Percentiles rank a stretch among this genome's conserved stretches.
Evolutionary conservation across 2,797 vertebrate genomes (phyloP).

Genomic region (Alca torda): DNA sequence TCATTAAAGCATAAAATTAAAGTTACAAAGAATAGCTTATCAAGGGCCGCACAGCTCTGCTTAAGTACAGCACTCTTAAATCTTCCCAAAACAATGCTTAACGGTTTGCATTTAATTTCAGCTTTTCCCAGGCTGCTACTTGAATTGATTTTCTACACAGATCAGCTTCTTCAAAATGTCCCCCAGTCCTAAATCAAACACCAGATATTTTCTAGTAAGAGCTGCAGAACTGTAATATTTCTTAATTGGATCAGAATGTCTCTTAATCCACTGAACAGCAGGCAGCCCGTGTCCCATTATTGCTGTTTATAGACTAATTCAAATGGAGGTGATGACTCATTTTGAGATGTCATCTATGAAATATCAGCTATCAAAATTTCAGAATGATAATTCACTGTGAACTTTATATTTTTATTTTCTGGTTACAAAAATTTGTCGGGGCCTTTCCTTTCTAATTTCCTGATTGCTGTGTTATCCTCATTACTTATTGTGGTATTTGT

Average conservation of each 20-base stretch:
- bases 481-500: background rate
- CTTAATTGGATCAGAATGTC: background rate
- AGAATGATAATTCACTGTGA: background rate
- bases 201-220: background rate
- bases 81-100: constrained; percentile 16
- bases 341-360: background rate
- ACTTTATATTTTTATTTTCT: background rate
- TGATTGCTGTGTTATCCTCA: background rate
- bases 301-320: background rate
- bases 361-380: background rate
- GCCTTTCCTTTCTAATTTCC: background rate
- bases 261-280: background rate
- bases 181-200: background rate
- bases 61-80: background rate
- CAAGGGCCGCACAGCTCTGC: background rate
- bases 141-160: constrained; percentile 7
- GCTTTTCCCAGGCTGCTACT: background rate
- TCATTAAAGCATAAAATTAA: constrained; percentile 52
- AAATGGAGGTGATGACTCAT: background rate
- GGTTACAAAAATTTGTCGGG: background rate
- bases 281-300: background rate
- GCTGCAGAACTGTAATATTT: background rate
- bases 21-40: background rate
- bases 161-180: background rate
- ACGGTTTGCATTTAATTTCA: constrained; percentile 8